Evolutionary conservation across 2,888 invertebrate genomes (phyloP), one percentile per base, ranked within the genome.

Genomic region (Sceliomorpha sp.): DNA sequence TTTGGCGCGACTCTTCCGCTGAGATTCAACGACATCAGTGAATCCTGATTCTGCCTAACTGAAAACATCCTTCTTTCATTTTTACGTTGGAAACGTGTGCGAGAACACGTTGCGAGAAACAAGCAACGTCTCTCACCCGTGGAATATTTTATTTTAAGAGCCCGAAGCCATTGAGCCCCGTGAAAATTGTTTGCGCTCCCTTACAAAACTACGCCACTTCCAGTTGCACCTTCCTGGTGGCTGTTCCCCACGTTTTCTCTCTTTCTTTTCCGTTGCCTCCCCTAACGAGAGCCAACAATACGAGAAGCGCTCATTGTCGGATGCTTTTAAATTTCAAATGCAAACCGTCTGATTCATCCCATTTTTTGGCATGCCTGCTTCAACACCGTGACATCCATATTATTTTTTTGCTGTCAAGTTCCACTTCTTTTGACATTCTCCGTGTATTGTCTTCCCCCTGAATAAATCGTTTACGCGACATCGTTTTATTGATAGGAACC

Each of bases 241-340:
- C 34, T 31, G 51, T 64, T 31, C 51, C 34, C n/a, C 56, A 36
- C 66, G 47, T 56, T 31, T 67, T 71, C 71, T 27, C 29, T 55
- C 40, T 17, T 48, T 74, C 72, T 70, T 66, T 71, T 55, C 59
- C 63, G 68, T 64, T 62, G 55, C 70, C 63, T 74, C 63, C 63
- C 59, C 77, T 72, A 79, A 74, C 70, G 77, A 82, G 77, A 82
- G 80, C 83, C 83, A 81, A 86, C 86, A 87, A 84, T 86, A 82
- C 79, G 74, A 77, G 80, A 83, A 83, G 77, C 80, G 75, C 75
- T 82, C 79, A 85, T 86, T 87, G 87, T 84, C 84, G 80, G 83
- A 86, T 86, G 86, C 86, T 87, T 87, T 86, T 86, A 86, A 86
- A 85, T 86, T 86, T 83, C 80, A 83, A 86, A 86, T 82, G 85